Evolutionary conservation across 2,797 vertebrate genomes (phyloP), one percentile per base, ranked within the genome.

Genomic region (Acanthornis magna): DNA sequence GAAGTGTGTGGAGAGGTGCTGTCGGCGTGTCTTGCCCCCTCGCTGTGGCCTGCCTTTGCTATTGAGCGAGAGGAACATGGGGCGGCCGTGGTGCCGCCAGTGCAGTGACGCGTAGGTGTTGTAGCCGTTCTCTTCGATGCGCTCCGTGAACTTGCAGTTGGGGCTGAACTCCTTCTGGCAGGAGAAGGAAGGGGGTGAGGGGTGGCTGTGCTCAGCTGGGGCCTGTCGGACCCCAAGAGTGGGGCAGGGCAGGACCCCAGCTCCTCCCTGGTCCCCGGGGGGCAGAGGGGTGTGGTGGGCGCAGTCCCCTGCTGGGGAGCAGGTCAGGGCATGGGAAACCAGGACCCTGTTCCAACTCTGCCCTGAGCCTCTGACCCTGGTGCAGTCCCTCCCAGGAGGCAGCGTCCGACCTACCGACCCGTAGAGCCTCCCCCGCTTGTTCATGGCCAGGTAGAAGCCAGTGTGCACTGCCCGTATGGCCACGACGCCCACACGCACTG

Each of bases 391-490:
- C 79, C 47, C 38, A 9, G 36, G 60, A 57, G 67, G 85, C 73
- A 50, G 81, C 6, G 11, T 70, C 55, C 93, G 96, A 98, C 98
- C 97, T 98, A 99, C 99, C 98, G 99, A 99, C 97, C 99, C 98
- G 43, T 99, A 99, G 96, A 99, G 98, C 40, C 97, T 98, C 96
- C 99, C 99, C 97, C 95, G 98, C 98, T 98, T 98, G 98, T 98
- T 99, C 99, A 99, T 99, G 92, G 99, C 99, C 97, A 99, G 98
- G 93, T 99, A 99, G 98, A 99, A 98, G 95, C 99, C 99, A 0
- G 98, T 99, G 98, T 98, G 98, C 97, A 99, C 98, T 20, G 99
- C 98, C 97, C 98, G 99, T 98, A 99, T 99, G 96, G 98, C 99
- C 95, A 99, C 98, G 12, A 99, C 98, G 90, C 99, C 99, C 85